These are phyloP conservation scores for Mycteria americana DNA, from an alignment of 2,797 vertebrate genomes.

Conservation along the genomic window DNA sequence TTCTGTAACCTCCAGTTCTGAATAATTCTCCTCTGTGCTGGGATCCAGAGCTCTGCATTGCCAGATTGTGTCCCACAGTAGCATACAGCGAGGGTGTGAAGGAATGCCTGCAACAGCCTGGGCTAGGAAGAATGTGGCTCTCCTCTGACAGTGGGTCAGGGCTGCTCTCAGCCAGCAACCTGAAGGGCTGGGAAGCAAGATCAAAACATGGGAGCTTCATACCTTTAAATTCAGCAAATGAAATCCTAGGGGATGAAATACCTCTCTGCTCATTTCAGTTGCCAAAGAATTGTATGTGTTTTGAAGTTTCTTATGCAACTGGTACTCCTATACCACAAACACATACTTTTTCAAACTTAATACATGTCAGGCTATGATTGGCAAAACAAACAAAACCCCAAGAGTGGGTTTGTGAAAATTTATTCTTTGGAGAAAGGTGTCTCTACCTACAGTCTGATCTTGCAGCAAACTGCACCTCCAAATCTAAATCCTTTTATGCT, in stretches of 20 bases:
- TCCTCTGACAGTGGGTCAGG: neutral
- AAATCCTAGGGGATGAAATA: neutral
- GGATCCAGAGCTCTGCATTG: neutral
- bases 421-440: neutral
- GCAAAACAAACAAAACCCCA: neutral
- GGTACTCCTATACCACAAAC: neutral
- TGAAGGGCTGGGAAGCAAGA: neutral
- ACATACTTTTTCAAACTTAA: neutral
- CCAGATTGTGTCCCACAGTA: neutral
- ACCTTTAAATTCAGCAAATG: neutral
- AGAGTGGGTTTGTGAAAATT: neutral
- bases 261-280: neutral
- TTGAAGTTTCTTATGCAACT: neutral
- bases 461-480: neutral
- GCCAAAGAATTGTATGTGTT: neutral
- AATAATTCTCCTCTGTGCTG: neutral
- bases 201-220: neutral
- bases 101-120: neutral
- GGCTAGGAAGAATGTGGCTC: neutral
- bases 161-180: neutral
- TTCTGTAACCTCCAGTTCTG: neutral
- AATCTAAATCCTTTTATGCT: neutral
- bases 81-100: neutral
- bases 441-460: neutral
- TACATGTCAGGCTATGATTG: neutral